A percentile compares a stretch with the other conserved stretches of the same genome.
phyloP scores from a whole-genome alignment of 1,140 invertebrate species.

The Scaptomyza pallida region DNA sequence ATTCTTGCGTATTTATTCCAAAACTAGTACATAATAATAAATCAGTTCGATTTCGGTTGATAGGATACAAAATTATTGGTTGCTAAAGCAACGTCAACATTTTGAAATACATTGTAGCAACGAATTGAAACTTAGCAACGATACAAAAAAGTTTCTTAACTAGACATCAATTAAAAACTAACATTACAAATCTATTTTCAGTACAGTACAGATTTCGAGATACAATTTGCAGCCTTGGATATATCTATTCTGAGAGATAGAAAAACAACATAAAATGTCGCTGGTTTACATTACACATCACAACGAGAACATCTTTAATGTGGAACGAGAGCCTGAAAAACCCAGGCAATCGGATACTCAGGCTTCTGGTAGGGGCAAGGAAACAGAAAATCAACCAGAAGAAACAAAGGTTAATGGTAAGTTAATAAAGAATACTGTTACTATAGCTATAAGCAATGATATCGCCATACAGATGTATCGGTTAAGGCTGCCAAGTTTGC shows the following conservation, averaged over 20 bases:
- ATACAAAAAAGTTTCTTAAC: conserved; percentile 2
- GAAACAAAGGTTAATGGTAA: neutral
- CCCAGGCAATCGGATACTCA: neutral
- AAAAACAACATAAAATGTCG: conserved; percentile 74
- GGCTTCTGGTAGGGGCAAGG: no score
- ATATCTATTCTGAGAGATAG: conserved; percentile 3
- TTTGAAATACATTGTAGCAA: conserved; percentile 18
- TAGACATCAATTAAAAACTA: neutral
- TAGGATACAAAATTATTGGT: conserved; percentile 5
- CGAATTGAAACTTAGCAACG: conserved; percentile 27
- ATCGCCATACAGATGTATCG: neutral
- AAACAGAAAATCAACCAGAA: neutral
- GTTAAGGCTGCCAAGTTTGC: conserved; percentile 30
- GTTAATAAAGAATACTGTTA: neutral
- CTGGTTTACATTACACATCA: conserved; percentile 84
- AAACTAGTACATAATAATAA: no score
- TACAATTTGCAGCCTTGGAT: conserved; percentile 24
- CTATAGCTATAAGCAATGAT: neutral
- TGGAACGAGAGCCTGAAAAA: conserved; percentile 68
- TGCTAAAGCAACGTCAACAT: conserved; percentile 16
- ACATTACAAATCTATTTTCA: conserved; percentile 10
- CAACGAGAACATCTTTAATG: conserved; percentile 84
- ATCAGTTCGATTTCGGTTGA: no score
- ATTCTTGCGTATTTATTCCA: neutral
- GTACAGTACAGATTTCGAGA: conserved; percentile 29